phyloP scores from a whole-genome alignment of 2,113 vertebrate species.

The Phylloscopus trochilus region DNA sequence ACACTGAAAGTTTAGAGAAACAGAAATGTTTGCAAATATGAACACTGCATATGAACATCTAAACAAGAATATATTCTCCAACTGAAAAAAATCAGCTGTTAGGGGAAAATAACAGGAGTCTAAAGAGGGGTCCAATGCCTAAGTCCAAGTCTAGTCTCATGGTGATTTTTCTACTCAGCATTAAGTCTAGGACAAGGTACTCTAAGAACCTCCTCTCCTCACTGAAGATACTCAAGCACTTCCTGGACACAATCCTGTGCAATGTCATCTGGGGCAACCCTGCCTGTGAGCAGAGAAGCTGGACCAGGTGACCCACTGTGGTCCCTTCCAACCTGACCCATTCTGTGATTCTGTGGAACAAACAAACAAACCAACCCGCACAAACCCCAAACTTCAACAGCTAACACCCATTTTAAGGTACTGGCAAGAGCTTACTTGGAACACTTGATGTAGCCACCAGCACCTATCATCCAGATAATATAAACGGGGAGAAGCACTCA shows the following conservation, averaged over 20 bases:
- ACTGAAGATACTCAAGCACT: not conserved
- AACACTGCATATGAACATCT: not conserved
- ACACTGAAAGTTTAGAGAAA: not conserved
- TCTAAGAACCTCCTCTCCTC: not conserved
- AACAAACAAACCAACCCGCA: not conserved
- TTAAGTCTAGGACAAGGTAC: not conserved
- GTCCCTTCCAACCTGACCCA: not conserved
- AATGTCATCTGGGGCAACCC: no score
- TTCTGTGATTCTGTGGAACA: not conserved
- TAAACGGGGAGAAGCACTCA: accelerated
- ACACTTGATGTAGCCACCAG: not conserved
- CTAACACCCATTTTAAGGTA: not conserved
- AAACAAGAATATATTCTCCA: not conserved
- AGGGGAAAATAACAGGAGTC: not conserved
- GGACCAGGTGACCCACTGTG: not conserved
- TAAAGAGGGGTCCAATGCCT: not conserved
- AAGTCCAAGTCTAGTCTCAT: not conserved
- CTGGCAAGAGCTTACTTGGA: not conserved
- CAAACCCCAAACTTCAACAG: not conserved
- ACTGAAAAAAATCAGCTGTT: not conserved
- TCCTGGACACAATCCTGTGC: not conserved
- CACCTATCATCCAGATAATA: accelerated
- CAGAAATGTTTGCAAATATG: not conserved
- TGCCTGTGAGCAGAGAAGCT: not conserved
- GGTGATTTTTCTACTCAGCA: not conserved